phyloP scores from a whole-genome alignment of 37 sponge, comb jelly and placozoan species.

The Amphimedon queenslandica region DNA sequence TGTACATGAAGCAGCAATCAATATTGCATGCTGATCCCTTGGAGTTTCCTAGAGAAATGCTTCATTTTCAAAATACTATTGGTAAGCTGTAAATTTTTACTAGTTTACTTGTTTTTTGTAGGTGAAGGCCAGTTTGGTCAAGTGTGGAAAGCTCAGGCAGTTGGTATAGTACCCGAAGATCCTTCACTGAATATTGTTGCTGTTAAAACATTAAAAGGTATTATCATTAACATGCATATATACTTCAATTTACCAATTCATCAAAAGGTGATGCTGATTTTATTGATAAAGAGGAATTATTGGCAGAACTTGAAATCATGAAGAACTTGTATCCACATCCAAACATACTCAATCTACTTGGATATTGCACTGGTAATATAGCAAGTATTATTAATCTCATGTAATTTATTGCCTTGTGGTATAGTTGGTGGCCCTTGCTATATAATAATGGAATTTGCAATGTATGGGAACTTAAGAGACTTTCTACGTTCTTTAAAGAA shows the following conservation, averaged over 20 bases:
- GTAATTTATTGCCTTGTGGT: not conserved
- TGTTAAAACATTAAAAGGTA: conserved; percentile 62
- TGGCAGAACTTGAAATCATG: conserved; percentile 53
- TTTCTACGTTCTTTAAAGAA: conserved; percentile 19
- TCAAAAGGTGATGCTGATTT: conserved; percentile 20
- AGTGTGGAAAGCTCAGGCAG: conserved; percentile 43
- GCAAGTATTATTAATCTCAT: not conserved
- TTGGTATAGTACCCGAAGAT: conserved; percentile 40
- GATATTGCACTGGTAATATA: conserved; percentile 48
- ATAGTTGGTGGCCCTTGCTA: conserved; percentile 26
- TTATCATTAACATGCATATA: not conserved
- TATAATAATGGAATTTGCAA: conserved; percentile 63
- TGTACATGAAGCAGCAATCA: too few species aligned
- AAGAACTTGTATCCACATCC: conserved; percentile 46
- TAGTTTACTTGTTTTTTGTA: not conserved
- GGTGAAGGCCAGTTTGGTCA: conserved; percentile 67
- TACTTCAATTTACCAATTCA: not conserved
- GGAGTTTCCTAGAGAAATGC: conserved; percentile 56
- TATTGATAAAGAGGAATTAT: conserved; percentile 42
- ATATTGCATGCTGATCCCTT: conserved; percentile 7
- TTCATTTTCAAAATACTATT: conserved; percentile 14
- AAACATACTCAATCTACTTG: conserved; percentile 68
- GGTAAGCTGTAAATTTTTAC: conserved; percentile 8
- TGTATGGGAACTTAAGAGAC: conserved; percentile 50
- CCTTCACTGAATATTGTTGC: conserved; percentile 36